These are phyloP conservation scores for Nyctibius grandis DNA, from an alignment of 2,797 vertebrate species.

Conservation along the genomic window DNA sequence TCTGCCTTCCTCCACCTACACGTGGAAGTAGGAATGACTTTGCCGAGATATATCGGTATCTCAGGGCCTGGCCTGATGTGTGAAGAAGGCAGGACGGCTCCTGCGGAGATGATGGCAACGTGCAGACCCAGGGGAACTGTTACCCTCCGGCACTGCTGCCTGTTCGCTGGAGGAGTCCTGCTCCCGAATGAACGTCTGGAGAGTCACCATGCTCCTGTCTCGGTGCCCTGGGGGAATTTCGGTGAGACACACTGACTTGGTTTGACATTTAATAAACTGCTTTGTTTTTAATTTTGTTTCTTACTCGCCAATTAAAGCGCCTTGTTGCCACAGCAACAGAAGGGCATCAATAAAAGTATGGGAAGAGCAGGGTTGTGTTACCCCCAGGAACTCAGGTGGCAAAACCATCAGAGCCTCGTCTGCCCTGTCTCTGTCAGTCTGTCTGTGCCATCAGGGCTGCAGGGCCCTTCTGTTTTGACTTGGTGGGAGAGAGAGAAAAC, in stretches of 20 bases:
- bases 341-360: neutral
- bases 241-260: neutral
- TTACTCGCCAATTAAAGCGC: neutral
- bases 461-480: neutral
- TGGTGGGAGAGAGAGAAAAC: neutral
- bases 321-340: neutral
- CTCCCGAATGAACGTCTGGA: neutral
- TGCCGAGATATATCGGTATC: neutral
- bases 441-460: neutral
- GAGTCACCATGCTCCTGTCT: fast-evolving
- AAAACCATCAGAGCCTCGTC: neutral
- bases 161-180: neutral
- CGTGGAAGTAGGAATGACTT: neutral
- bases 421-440: neutral
- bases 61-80: neutral
- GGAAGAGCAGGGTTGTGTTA: neutral
- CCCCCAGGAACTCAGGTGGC: neutral
- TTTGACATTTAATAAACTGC: neutral
- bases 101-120: fast-evolving
- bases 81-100: neutral
- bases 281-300: neutral
- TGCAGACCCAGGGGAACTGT: neutral
- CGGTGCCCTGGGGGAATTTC: neutral
- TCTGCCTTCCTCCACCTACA: neutral
- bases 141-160: neutral